phyloP scores from a whole-genome alignment of 2,888 invertebrate genomes.

The Aphidius colemani region DNA sequence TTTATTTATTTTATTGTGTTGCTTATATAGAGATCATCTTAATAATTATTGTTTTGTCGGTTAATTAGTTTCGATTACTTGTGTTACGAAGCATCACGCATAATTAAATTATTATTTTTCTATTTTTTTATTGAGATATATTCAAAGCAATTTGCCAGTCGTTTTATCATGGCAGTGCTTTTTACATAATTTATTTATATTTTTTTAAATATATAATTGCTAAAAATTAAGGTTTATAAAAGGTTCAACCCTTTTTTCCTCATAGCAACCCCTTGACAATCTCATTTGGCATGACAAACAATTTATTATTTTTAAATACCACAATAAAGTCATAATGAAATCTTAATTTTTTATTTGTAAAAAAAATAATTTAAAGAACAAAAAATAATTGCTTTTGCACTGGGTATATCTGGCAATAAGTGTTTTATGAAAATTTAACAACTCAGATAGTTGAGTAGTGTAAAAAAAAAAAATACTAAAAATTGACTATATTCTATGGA shows the following conservation, averaged over 20 bases:
- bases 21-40: conserved; percentile 17
- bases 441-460: no score
- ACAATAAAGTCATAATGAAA: no score
- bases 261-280: no score
- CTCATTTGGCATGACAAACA: neutral
- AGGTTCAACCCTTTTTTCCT: neutral
- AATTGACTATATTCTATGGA: no score
- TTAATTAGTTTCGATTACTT: conserved; percentile 7
- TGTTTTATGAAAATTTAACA: no score
- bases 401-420: no score
- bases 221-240: conserved; percentile 5
- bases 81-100: neutral
- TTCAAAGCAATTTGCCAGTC: conserved; percentile 1
- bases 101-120: neutral
- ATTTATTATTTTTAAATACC: no score
- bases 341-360: no score
- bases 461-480: no score
- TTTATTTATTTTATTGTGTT: conserved; percentile 18
- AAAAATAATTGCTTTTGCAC: no score
- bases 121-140: conserved; percentile 9
- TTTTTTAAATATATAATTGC: conserved; percentile 1
- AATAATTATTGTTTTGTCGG: conserved; percentile 8
- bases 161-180: conserved; percentile 27
- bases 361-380: no score
- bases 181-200: conserved; percentile 17